A percentile compares a stretch with the other conserved stretches of the same genome.
Conservation (phyloP, 2,888 invertebrate genomes). For the Scaptomyza cyrtandrae region DNA sequence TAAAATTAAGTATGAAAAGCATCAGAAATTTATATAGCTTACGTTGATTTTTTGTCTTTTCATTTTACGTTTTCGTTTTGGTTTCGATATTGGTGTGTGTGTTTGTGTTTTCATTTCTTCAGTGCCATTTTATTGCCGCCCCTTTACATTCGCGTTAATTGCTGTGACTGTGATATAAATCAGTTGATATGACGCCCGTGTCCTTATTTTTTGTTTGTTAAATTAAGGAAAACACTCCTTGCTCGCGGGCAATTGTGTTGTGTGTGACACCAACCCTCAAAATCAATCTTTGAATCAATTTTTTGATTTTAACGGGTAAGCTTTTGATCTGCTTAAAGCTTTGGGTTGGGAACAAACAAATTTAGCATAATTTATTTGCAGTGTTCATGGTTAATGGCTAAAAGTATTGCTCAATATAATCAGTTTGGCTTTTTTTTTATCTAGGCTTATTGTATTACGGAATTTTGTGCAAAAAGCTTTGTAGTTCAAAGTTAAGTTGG, state of each 20-base stretch:
- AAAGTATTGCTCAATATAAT: not conserved
- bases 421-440: no score
- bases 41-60: slow-evolving; percentile 46
- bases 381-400: slow-evolving; percentile 31
- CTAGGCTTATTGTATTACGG: no score
- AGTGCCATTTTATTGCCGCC: slow-evolving; percentile 58
- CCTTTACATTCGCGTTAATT: slow-evolving; percentile 73
- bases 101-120: slow-evolving; percentile 20
- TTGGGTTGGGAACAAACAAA: not conserved
- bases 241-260: slow-evolving; percentile 58
- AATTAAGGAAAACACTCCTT: slow-evolving; percentile 1
- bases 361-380: slow-evolving; percentile 11
- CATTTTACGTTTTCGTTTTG: not conserved
- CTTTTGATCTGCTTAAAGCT: slow-evolving; percentile 40
- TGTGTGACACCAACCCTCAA: slow-evolving; percentile 21
- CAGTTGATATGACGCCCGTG: slow-evolving; percentile 66
- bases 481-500: no score
- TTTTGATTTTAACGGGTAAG: slow-evolving; percentile 8
- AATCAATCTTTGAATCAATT: slow-evolving; percentile 34
- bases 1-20: slow-evolving; percentile 72
- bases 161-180: slow-evolving; percentile 73
- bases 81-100: not conserved
- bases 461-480: no score
- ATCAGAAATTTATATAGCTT: slow-evolving; percentile 32
- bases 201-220: slow-evolving; percentile 16